These are phyloP conservation scores for Theropithecus gelada DNA, from an alignment of 2,113 vertebrate species.

Conservation along the genomic window DNA sequence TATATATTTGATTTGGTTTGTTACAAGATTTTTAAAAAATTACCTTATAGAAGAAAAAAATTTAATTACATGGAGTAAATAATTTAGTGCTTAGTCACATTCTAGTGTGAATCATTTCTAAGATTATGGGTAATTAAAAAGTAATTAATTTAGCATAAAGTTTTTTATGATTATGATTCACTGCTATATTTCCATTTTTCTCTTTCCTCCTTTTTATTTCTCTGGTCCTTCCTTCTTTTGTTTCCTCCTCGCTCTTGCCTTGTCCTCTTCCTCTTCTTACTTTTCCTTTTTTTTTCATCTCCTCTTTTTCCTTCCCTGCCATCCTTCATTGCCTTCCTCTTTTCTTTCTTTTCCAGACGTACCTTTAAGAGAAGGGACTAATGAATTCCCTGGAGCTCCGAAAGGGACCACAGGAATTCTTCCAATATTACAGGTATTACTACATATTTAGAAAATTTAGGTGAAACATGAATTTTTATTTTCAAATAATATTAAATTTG, in stretches of 20 bases:
- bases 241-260: background rate
- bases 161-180: background rate
- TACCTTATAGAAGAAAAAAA: conserved; percentile 26
- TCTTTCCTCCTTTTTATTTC: background rate
- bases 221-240: background rate
- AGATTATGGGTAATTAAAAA: conserved; percentile 3
- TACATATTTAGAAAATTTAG: conserved; percentile 16
- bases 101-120: conserved; percentile 12
- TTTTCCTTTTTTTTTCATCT: no score
- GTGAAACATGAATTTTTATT: conserved; percentile 35
- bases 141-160: background rate
- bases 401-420: background rate
- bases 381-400: background rate
- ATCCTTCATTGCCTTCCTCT: background rate
- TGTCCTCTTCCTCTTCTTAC: no score
- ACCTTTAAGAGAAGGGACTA: background rate
- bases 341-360: background rate
- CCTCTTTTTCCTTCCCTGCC: no score
- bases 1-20: conserved; percentile 29
- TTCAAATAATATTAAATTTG: background rate
- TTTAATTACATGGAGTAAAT: background rate
- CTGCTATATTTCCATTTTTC: background rate
- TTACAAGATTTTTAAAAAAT: background rate
- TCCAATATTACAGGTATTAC: conserved; percentile 74
- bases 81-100: background rate